phyloP scores from a whole-genome alignment of 2,113 vertebrate genomes.

The Corythoichthys haematopterus region DNA sequence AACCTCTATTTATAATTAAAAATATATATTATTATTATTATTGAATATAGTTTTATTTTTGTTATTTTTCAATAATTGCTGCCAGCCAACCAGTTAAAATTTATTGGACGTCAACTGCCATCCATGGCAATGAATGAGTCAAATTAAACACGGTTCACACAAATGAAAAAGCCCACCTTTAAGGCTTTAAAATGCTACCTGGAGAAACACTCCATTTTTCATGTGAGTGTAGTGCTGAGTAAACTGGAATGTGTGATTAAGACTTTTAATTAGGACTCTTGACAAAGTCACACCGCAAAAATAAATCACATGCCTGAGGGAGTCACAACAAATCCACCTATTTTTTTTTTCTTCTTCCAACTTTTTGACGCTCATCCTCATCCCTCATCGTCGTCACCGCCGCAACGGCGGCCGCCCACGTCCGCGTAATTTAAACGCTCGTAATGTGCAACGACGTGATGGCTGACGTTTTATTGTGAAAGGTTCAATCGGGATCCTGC shows the following conservation, averaged over 20 bases:
- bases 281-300: neutral
- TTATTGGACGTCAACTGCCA: too few relatives aligned
- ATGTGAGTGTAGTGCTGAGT: neutral
- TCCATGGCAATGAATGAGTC: too few relatives aligned
- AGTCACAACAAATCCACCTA: neutral
- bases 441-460: constrained; percentile 59
- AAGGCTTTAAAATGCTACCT: neutral
- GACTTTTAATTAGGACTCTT: neutral
- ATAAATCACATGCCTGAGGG: neutral
- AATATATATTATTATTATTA: too few relatives aligned
- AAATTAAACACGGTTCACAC: neutral
- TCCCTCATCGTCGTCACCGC: neutral
- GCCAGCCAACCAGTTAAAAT: too few relatives aligned
- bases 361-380: neutral
- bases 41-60: too few relatives aligned
- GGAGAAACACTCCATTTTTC: neutral
- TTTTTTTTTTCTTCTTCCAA: neutral
- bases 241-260: neutral
- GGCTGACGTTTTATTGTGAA: constrained; percentile 58
- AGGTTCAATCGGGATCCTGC: constrained; percentile 76
- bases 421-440: constrained; percentile 54
- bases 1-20: too few relatives aligned
- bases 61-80: too few relatives aligned
- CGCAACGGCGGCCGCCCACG: constrained; percentile 28
- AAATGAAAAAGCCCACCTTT: neutral